Conservation (phyloP, 2,888 invertebrate genomes). For the Notodonta ziczac region DNA sequence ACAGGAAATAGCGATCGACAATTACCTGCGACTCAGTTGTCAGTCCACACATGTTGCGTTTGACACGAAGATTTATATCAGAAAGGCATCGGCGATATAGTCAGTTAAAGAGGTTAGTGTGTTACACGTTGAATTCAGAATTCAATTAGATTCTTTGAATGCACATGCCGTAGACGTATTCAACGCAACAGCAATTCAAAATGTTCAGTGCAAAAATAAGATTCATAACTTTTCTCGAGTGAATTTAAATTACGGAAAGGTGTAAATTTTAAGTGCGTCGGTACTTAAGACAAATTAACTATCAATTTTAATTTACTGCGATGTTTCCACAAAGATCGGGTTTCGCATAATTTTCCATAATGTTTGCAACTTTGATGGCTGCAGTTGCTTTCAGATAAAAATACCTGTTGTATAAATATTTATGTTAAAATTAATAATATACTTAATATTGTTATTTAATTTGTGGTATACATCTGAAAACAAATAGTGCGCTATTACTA, state of each 20-base stretch:
- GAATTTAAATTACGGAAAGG: neutral
- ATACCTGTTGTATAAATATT: constrained; percentile 8
- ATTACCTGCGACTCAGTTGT: constrained; percentile 62
- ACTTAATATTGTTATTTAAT: too few species aligned
- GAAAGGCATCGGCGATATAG: constrained; percentile 41
- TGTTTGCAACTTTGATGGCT: constrained; percentile 17
- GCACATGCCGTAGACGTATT: constrained; percentile 20
- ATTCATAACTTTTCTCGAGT: neutral
- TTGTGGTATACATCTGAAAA: too few species aligned
- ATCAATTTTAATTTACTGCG: constrained; percentile 15
- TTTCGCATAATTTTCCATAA: constrained; percentile 19
- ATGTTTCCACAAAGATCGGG: constrained; percentile 17
- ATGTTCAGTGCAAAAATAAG: constrained; percentile 5
- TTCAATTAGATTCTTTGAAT: constrained; percentile 40
- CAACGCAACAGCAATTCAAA: constrained; percentile 9
- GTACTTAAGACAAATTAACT: constrained; percentile 5
- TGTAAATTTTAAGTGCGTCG: neutral
- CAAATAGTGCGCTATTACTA: too few species aligned
- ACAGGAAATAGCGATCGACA: constrained; percentile 78
- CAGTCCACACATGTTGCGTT: constrained; percentile 51
- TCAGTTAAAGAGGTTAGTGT: constrained; percentile 46
- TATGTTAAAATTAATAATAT: too few species aligned
- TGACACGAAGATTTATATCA: constrained; percentile 61
- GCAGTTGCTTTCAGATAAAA: constrained; percentile 15
- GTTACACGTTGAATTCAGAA: constrained; percentile 43